These are phyloP conservation scores for Brachyhypopomus occidentalis DNA, from an alignment of 2,113 vertebrate species.

Conservation along the genomic window DNA sequence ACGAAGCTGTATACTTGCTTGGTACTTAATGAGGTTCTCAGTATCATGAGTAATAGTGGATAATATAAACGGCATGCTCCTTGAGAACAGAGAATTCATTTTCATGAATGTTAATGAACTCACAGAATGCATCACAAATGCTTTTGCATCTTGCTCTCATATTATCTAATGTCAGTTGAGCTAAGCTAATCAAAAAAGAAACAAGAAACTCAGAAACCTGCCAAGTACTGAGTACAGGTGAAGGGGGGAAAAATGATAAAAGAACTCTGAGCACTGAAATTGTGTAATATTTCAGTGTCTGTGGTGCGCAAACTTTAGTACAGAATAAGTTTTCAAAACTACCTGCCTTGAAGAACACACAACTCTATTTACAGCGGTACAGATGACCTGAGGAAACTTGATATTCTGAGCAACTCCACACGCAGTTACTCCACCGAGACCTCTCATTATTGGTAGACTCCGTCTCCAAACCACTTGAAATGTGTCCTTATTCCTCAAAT, in stretches of 20 bases:
- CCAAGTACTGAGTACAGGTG: neutral
- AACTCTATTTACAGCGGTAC: slow-evolving; percentile 10
- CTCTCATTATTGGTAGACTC: slow-evolving; percentile 3
- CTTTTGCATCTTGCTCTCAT: slow-evolving; percentile 8
- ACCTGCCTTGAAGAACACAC: neutral
- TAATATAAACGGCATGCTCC: slow-evolving; percentile 43
- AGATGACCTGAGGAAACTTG: slow-evolving; percentile 6
- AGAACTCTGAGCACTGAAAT: neutral
- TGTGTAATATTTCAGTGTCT: neutral
- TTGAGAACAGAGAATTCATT: slow-evolving; percentile 43
- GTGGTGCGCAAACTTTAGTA: neutral
- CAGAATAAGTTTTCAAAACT: slow-evolving; percentile 6
- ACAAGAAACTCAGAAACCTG: neutral
- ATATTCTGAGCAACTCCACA: slow-evolving; percentile 25
- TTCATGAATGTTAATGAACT: slow-evolving; percentile 52
- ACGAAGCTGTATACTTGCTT: slow-evolving; percentile 21
- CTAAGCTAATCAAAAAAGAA: slow-evolving; percentile 16
- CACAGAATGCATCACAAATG: slow-evolving; percentile 40
- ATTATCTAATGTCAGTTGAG: slow-evolving; percentile 27
- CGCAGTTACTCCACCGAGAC: slow-evolving; percentile 15
- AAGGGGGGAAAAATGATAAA: neutral
- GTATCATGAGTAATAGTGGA: slow-evolving; percentile 46
- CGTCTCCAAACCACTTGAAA: slow-evolving; percentile 35
- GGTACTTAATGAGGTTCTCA: slow-evolving; percentile 47
- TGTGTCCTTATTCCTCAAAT: slow-evolving; percentile 23